Percentiles rank a stretch among this genome's conserved stretches.
Conservation (phyloP, 1,140 invertebrate species). For the Octopus bimaculoides region DNA sequence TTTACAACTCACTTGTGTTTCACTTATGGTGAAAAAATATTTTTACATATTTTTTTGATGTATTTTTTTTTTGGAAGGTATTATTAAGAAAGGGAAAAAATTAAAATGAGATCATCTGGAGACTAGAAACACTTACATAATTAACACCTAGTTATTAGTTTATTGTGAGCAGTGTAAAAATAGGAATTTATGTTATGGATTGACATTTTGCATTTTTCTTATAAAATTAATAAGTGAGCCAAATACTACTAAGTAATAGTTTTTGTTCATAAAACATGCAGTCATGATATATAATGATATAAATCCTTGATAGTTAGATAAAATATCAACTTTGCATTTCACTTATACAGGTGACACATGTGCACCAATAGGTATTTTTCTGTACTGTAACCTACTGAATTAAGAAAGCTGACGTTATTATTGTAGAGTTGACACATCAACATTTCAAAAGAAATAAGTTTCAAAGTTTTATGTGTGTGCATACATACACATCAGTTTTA, state of each 20-base stretch:
- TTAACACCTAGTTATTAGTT: no score
- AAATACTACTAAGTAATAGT: not conserved
- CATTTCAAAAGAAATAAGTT: no score
- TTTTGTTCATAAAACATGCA: not conserved
- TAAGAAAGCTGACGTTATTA: not conserved
- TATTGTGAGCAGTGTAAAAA: not conserved
- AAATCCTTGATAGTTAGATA: not conserved
- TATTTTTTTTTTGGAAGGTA: not conserved
- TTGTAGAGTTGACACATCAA: no score
- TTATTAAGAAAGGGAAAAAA: conserved; percentile 1
- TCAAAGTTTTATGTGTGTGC: no score
- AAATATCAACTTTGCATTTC: not conserved
- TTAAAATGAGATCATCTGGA: not conserved
- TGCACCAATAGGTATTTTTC: not conserved
- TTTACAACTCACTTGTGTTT: not conserved
- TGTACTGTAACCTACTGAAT: not conserved
- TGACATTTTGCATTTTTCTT: not conserved
- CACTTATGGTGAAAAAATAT: no score
- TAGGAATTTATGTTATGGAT: not conserved
- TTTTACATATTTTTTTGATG: not conserved
- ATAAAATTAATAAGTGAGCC: not conserved
- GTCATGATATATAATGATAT: not conserved
- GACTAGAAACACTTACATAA: not conserved
- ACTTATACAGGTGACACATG: not conserved
- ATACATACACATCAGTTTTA: no score